phyloP scores from a whole-genome alignment of 30 jellyfish, hydroid and myxozoan genomes.

The Sanderia malayensis region DNA sequence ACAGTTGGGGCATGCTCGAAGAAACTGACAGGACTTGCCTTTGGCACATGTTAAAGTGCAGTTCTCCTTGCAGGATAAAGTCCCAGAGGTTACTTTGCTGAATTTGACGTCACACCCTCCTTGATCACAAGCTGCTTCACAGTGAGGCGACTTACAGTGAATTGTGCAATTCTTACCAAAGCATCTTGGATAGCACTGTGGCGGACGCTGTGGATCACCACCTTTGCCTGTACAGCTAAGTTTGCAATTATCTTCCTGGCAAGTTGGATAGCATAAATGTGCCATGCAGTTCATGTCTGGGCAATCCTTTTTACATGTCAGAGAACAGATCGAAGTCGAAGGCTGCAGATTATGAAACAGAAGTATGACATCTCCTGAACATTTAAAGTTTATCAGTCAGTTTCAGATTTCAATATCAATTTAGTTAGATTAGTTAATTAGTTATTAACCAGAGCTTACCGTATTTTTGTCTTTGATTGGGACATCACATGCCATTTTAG shows the following conservation, averaged over 20 bases:
- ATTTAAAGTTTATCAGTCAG: too few relatives aligned
- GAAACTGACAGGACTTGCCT: not conserved
- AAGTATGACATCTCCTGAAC: too few relatives aligned
- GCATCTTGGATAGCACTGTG: constrained; percentile 34
- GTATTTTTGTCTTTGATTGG: too few relatives aligned
- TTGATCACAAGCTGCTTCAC: constrained; percentile 4
- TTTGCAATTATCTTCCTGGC: constrained; percentile 15
- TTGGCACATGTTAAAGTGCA: constrained; percentile 20
- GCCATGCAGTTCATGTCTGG: constrained; percentile 25
- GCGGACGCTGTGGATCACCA: too few relatives aligned
- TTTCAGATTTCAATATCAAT: too few relatives aligned
- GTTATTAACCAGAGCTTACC: too few relatives aligned
- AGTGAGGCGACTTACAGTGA: not conserved
- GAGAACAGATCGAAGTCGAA: too few relatives aligned
- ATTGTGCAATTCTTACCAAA: constrained; percentile 16
- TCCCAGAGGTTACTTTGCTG: constrained; percentile 7
- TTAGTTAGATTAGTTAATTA: too few relatives aligned
- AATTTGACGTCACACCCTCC: constrained; percentile 20
- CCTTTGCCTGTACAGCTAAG: too few relatives aligned
- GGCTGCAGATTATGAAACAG: too few relatives aligned
- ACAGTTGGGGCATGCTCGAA: constrained; percentile 7
- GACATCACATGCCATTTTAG: constrained; percentile 11
- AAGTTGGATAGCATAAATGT: not conserved
- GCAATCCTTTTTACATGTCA: constrained; percentile 9
- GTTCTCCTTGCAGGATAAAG: not conserved